Evolutionary conservation across 2,888 invertebrate species (phyloP), one percentile per base, ranked within the genome.

Genomic region (Synanthedon andrenaeformis): DNA sequence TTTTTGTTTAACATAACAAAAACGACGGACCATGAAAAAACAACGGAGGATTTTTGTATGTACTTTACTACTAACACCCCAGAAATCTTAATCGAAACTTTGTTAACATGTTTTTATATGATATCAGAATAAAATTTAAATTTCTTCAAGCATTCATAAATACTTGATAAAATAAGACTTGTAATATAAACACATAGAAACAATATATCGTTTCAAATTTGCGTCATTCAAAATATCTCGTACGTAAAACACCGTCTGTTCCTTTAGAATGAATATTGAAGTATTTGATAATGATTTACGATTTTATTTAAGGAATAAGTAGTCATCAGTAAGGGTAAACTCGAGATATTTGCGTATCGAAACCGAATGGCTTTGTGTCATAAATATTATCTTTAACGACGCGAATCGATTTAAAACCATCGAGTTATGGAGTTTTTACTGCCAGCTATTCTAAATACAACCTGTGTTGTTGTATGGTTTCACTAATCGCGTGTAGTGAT

Each of bases 201-300:
- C 45, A 45, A 45, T 45, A n/a, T n/a, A 45, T 45, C 42, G 11
- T 42, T 23, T 42, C 42, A n/a, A 42, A n/a, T 42, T 42, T 45
- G 45, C 45, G 45, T 45, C 45, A 45, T 45, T 45, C 45, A n/a
- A 45, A 45, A 45, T 14, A 45, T 6, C 45, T n/a, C 23, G 50
- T 13, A 41, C 52, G 41, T 42, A 35, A 52, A 52, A 51, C 42
- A 54, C 54, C 57, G 63, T 63, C 62, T 59, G 62, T 56, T 19
- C 51, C 66, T 63, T 64, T 67, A 64, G 59, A 60, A 54, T 54
- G 57, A 0, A n/a, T 41, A 51, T 51, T 51, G 51, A 51, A 13
- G 51, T 51, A 51, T 51, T 51, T 41, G 2, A 51, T 51, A 35
- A 11, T 51, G 51, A 51, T 51, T 51, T 51, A 51, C 51, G 42